These are phyloP conservation scores for Parazoanthus atlanticus DNA, from an alignment of 92 coral and sea anemone species.

Conservation along the genomic window DNA sequence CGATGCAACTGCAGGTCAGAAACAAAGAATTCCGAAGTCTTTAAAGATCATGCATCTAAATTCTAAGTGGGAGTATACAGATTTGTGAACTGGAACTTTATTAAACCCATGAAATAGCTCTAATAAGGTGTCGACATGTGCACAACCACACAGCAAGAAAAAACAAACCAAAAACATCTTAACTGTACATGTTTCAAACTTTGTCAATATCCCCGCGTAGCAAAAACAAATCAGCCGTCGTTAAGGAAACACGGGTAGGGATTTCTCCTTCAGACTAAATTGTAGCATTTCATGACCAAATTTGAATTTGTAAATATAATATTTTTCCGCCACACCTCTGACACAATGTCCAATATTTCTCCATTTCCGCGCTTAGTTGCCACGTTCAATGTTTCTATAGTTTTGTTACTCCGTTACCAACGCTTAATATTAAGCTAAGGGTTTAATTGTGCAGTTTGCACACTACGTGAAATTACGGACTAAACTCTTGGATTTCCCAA, in stretches of 20 bases:
- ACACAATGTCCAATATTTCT: conserved; percentile 21
- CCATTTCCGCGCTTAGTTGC: background rate
- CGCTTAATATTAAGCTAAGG: conserved; percentile 6
- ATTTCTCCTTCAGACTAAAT: background rate
- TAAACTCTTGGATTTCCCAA: background rate
- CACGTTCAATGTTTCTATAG: conserved; percentile 5
- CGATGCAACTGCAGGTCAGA: too few relatives aligned
- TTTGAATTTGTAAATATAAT: conserved; percentile 28
- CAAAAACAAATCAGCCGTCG: conserved; percentile 15
- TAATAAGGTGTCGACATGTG: background rate
- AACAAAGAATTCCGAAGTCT: background rate
- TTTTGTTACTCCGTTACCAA: conserved; percentile 18
- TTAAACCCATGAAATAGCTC: background rate
- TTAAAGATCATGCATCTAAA: background rate
- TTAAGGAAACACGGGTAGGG: conserved; percentile 9
- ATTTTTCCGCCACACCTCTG: conserved; percentile 40
- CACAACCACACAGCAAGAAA: background rate
- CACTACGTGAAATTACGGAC: background rate
- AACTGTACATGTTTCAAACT: background rate
- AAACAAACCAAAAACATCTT: background rate
- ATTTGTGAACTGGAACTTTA: background rate
- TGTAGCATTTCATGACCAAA: conserved; percentile 32
- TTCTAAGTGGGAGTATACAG: background rate
- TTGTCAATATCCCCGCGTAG: background rate
- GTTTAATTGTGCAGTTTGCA: background rate